Evolutionary conservation across 2,797 vertebrate species (phyloP).

Genomic region (Sebastes minor): DNA sequence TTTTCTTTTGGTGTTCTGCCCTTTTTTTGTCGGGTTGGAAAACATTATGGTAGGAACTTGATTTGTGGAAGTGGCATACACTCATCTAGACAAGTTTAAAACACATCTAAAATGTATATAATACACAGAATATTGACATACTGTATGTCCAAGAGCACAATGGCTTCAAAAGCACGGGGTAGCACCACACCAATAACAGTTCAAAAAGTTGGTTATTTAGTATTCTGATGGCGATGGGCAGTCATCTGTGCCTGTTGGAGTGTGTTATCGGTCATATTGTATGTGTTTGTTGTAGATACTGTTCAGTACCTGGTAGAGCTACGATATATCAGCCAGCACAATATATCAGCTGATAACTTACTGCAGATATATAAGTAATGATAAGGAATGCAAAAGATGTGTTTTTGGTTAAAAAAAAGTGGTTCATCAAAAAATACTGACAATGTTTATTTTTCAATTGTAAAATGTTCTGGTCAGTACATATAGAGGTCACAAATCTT

Average conservation of each 20-base stretch:
- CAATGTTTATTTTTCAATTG: not conserved
- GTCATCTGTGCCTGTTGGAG: not conserved
- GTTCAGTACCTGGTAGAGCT: not conserved
- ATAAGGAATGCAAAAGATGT: not conserved
- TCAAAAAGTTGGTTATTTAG: not conserved
- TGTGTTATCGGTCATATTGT: not conserved
- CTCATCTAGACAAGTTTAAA: not conserved
- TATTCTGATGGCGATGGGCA: not conserved
- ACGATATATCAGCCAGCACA: not conserved
- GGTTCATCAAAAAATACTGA: not conserved
- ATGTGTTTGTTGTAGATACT: not conserved
- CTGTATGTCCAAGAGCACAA: not conserved
- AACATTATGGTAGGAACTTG: not conserved
- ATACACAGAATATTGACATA: not conserved
- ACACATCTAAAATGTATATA: not conserved
- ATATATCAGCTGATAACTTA: not conserved
- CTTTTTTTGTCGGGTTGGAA: not conserved
- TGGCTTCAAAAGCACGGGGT: not conserved
- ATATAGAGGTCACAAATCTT: not conserved
- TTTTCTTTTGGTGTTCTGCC: not conserved
- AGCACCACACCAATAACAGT: not conserved
- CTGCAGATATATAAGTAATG: not conserved
- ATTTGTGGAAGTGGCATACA: not conserved
- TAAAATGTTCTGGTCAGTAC: not conserved
- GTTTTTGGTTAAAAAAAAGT: too few species aligned